phyloP scores from a whole-genome alignment of 2,888 invertebrate species.

The Hecatera dysodea region DNA sequence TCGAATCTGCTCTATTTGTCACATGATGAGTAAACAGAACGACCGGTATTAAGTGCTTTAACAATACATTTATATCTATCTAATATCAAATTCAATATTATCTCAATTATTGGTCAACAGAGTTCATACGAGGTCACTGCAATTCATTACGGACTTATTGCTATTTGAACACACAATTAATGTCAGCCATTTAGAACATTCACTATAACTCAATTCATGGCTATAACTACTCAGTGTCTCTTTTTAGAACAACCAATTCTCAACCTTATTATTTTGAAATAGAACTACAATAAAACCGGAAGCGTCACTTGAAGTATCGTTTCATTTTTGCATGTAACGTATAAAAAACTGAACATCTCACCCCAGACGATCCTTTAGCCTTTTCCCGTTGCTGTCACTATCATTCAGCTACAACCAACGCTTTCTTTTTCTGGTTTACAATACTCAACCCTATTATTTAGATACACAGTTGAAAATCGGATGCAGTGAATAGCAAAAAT shows the following conservation, averaged over 20 bases:
- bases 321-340: conserved; percentile 56
- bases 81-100: conserved; percentile 16
- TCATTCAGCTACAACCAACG: conserved; percentile 59
- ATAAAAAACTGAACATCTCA: conserved; percentile 66
- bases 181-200: conserved; percentile 31
- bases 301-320: conserved; percentile 41
- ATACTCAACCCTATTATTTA: conserved; percentile 32
- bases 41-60: conserved; percentile 16
- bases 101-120: conserved; percentile 11
- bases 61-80: conserved; percentile 3
- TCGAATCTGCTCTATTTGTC: conserved; percentile 11
- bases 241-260: conserved; percentile 26
- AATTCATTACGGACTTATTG: conserved; percentile 15
- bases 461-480: conserved; percentile 35
- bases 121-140: conserved; percentile 11
- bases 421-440: conserved; percentile 21
- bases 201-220: conserved; percentile 32
- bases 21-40: conserved; percentile 9
- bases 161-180: conserved; percentile 31
- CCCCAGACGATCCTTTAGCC: conserved; percentile 69
- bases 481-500: conserved; percentile 43
- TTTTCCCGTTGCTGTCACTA: conserved; percentile 70
- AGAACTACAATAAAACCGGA: conserved; percentile 44
- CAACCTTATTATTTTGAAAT: conserved; percentile 27
- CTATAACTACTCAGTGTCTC: conserved; percentile 7